Conservation (phyloP, 2,888 invertebrate species). For the Meloe dianella region DNA sequence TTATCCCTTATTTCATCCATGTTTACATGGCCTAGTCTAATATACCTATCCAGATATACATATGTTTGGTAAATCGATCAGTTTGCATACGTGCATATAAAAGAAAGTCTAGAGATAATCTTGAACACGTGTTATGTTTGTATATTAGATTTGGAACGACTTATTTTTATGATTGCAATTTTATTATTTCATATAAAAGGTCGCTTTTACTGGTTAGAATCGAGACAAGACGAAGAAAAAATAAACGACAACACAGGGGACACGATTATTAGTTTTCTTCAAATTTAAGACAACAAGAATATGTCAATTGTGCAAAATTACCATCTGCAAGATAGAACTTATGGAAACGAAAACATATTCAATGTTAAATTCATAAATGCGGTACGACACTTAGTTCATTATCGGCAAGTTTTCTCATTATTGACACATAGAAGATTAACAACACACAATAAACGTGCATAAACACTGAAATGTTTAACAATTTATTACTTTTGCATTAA, state of each 20-base stretch:
- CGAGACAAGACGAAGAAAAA: no score
- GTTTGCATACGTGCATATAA: constrained; percentile 38
- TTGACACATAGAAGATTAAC: constrained; percentile 45
- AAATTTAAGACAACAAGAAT: not conserved
- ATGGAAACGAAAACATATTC: not conserved
- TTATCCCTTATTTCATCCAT: constrained; percentile 39
- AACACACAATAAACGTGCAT: constrained; percentile 41
- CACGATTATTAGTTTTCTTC: not conserved
- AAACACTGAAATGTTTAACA: constrained; percentile 45
- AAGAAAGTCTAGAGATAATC: constrained; percentile 27
- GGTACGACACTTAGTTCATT: no score
- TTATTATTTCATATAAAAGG: constrained; percentile 32
- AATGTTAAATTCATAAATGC: no score
- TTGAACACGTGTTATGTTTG: constrained; percentile 43
- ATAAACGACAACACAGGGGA: not conserved
- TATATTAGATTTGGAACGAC: constrained; percentile 41
- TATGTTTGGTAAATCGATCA: constrained; percentile 52
- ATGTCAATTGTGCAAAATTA: not conserved
- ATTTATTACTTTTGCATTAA: constrained; percentile 48
- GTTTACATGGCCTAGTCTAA: constrained; percentile 54
- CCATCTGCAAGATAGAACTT: no score
- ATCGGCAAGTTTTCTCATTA: constrained; percentile 48
- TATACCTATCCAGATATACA: constrained; percentile 42
- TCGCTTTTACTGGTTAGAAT: no score
- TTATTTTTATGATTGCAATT: constrained; percentile 39